Conservation (phyloP, 53 echinoderm and acorn worm genomes). For the Zoroaster sp. region DNA sequence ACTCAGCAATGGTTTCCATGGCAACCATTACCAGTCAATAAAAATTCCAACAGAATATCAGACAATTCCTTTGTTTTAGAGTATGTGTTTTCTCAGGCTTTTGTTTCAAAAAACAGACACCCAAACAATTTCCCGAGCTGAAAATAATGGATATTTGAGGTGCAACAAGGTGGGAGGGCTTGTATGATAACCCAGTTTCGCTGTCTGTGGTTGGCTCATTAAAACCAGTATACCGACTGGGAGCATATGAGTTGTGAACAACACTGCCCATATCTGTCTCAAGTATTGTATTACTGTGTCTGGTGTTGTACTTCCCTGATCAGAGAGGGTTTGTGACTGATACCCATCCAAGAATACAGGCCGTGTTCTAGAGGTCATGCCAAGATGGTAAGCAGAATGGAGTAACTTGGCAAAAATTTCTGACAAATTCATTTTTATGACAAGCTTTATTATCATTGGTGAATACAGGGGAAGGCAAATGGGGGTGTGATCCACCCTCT, state of each 20-base stretch:
- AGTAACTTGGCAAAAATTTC: too few relatives aligned
- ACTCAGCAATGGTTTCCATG: too few relatives aligned
- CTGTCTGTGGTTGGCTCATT: slow-evolving; percentile 40
- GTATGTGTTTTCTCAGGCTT: slow-evolving; percentile 1
- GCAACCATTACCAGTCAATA: not conserved
- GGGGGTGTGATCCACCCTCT: too few relatives aligned
- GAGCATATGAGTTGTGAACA: not conserved
- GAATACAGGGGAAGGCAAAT: too few relatives aligned
- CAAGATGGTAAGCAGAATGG: too few relatives aligned
- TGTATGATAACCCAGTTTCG: slow-evolving; percentile 1
- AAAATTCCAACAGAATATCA: not conserved
- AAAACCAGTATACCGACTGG: not conserved
- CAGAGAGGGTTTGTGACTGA: not conserved
- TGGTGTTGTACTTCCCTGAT: not conserved
- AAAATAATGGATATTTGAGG: slow-evolving; percentile 29
- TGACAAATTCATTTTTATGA: too few relatives aligned
- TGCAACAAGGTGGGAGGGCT: slow-evolving; percentile 2
- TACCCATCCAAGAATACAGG: too few relatives aligned
- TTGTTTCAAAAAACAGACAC: slow-evolving; percentile 23
- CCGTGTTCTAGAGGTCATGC: too few relatives aligned
- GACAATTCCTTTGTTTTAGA: not conserved
- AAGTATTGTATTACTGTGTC: slow-evolving; percentile 4
- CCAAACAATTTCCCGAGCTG: not conserved
- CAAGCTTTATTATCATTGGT: too few relatives aligned
- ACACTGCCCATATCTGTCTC: not conserved